These are phyloP conservation scores for Lasiurus borealis DNA, from an alignment of 2,113 vertebrate genomes.

Conservation along the genomic window DNA sequence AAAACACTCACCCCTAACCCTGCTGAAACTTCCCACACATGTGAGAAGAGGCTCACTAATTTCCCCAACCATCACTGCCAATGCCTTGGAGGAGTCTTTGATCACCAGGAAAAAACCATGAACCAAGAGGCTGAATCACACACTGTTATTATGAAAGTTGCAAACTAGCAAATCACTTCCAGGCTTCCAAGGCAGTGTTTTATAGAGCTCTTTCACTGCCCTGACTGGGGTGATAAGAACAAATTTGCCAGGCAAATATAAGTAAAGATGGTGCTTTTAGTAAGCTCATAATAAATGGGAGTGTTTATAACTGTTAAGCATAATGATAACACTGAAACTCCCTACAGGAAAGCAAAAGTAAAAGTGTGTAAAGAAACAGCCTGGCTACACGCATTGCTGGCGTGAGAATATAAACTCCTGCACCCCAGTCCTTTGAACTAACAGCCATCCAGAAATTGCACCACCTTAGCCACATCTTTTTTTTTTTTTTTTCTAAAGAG, in stretches of 20 bases:
- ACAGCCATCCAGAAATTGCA: background rate
- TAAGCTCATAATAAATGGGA: background rate
- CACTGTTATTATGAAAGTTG: background rate
- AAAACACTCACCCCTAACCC: background rate
- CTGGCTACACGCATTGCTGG: background rate
- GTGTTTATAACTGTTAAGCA: constrained; percentile 34
- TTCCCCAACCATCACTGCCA: background rate
- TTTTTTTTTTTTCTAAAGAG: background rate
- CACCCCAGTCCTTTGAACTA: background rate
- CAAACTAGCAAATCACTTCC: background rate
- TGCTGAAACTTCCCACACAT: too few species aligned
- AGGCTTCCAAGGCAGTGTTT: background rate
- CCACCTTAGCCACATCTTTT: background rate
- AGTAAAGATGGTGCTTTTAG: constrained; percentile 3
- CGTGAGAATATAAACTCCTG: background rate
- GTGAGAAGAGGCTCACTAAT: background rate
- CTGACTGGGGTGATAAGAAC: background rate
- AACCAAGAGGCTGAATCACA: background rate
- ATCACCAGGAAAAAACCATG: background rate
- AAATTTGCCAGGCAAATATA: constrained; percentile 27
- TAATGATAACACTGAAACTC: constrained; percentile 2
- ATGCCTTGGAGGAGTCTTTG: background rate
- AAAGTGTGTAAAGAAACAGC: background rate
- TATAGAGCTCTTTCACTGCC: background rate
- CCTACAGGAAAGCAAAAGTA: constrained; percentile 27